A percentile compares a stretch with the other conserved stretches of the same genome.
phyloP scores from a whole-genome alignment of 2,113 vertebrate genomes.

The Nothobranchius furzeri region DNA sequence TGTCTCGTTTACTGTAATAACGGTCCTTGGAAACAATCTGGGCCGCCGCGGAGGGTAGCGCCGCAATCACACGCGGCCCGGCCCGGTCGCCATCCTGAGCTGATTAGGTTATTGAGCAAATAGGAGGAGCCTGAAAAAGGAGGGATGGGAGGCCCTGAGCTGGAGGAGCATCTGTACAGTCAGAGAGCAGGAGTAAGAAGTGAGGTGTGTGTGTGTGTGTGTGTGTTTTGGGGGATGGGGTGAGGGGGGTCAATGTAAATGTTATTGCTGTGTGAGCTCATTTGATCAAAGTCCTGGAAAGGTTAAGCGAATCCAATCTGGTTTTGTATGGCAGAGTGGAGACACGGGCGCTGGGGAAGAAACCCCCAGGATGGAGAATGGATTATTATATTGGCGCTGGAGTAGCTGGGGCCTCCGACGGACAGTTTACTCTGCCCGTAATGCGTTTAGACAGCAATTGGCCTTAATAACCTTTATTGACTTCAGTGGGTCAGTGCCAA shows the following conservation, averaged over 20 bases:
- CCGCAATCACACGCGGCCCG: conserved; percentile 66
- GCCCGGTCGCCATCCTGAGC: conserved; percentile 76
- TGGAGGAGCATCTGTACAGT: conserved; percentile 44
- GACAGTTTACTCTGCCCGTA: conserved; percentile 83
- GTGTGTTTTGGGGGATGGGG: not conserved
- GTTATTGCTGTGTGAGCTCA: conserved; percentile 86
- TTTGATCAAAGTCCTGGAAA: conserved; percentile 87
- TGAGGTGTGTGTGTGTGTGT: not conserved
- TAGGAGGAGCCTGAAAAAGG: conserved; percentile 27
- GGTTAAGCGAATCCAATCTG: conserved; percentile 89
- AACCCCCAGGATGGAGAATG: conserved; percentile 81
- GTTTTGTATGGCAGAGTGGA: conserved; percentile 85
- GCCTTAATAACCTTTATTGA: conserved; percentile 94
- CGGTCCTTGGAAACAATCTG: conserved; percentile 67
- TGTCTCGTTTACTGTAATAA: conserved; percentile 55
- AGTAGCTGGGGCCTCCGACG: conserved; percentile 84
- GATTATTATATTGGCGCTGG: conserved; percentile 85
- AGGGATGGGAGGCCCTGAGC: conserved; percentile 20
- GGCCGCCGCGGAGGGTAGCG: conserved; percentile 46
- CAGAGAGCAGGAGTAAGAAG: conserved; percentile 23
- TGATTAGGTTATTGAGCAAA: conserved; percentile 83
- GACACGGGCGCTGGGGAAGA: conserved; percentile 76
- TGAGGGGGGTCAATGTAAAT: conserved; percentile 82
- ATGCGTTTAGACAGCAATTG: conserved; percentile 87
- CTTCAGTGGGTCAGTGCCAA: conserved; percentile 87